Conservation (phyloP, 2,113 vertebrate genomes). For the Dinomys branickii region DNA sequence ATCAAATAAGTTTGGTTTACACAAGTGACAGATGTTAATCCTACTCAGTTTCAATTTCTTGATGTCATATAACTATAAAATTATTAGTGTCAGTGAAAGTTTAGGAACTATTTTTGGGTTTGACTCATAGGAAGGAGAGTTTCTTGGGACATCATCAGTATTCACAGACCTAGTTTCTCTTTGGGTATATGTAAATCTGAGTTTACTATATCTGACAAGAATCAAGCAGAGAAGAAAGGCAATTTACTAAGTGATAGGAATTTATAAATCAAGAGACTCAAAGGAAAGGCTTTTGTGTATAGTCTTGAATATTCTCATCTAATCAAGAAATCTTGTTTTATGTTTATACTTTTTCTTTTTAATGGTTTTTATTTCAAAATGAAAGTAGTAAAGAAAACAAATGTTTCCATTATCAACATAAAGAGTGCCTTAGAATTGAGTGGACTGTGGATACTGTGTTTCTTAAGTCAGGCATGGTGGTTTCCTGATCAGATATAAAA, state of each 20-base stretch:
- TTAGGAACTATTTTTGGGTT: constrained; percentile 23
- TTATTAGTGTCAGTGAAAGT: not conserved
- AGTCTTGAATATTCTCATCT: not conserved
- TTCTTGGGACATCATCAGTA: not conserved
- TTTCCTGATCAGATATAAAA: constrained; percentile 12
- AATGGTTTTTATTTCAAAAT: constrained; percentile 31
- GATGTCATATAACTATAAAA: constrained; percentile 11
- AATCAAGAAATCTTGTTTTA: constrained; percentile 34
- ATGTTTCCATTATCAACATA: not conserved
- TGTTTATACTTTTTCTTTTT: not conserved
- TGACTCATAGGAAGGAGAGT: not conserved
- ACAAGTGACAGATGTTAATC: constrained; percentile 36
- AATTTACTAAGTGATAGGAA: not conserved
- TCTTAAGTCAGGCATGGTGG: constrained; percentile 9
- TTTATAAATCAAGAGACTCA: constrained; percentile 31
- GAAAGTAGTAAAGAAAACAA: not conserved
- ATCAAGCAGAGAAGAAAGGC: constrained; percentile 1
- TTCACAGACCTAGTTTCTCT: not conserved
- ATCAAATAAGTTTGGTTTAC: not conserved
- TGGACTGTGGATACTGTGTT: not conserved
- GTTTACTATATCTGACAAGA: not conserved
- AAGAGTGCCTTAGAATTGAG: not conserved
- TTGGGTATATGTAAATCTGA: not conserved
- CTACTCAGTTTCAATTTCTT: constrained; percentile 32
- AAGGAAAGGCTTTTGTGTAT: not conserved